Conservation (phyloP, 2,113 vertebrate genomes). For the Engystomops pustulosus region DNA sequence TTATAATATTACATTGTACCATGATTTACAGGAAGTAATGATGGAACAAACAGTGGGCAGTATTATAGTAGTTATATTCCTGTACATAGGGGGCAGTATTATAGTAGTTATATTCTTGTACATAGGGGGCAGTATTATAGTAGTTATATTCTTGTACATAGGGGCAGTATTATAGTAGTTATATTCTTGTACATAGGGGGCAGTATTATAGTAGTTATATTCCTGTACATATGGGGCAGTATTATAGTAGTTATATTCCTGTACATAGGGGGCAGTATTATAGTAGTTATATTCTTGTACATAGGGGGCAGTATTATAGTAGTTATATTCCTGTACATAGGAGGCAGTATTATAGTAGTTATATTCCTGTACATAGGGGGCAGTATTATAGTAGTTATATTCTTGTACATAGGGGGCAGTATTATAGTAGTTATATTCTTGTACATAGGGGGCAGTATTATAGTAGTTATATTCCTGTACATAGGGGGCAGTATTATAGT, state of each 20-base stretch:
- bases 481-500: not conserved
- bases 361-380: not conserved
- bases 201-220: slow-evolving; percentile 1
- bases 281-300: slow-evolving; percentile 5
- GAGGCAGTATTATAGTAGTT: slow-evolving; percentile 1
- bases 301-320: slow-evolving; percentile 4
- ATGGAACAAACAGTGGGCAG: not conserved
- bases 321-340: not conserved
- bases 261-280: not conserved
- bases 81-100: too few relatives aligned
- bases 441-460: not conserved
- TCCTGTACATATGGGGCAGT: not conserved
- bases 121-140: too few relatives aligned
- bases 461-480: not conserved
- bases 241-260: slow-evolving; percentile 2
- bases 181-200: not conserved
- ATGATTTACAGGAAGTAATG: not conserved
- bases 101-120: too few relatives aligned
- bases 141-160: not conserved
- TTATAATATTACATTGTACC: not conserved
- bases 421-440: slow-evolving; percentile 12
- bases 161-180: not conserved
- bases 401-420: not conserved
- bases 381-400: slow-evolving; percentile 13
- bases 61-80: not conserved